Evolutionary conservation across 2,888 invertebrate species (phyloP), one percentile per base, ranked within the genome.

Genomic region (Platypus cylindrus): DNA sequence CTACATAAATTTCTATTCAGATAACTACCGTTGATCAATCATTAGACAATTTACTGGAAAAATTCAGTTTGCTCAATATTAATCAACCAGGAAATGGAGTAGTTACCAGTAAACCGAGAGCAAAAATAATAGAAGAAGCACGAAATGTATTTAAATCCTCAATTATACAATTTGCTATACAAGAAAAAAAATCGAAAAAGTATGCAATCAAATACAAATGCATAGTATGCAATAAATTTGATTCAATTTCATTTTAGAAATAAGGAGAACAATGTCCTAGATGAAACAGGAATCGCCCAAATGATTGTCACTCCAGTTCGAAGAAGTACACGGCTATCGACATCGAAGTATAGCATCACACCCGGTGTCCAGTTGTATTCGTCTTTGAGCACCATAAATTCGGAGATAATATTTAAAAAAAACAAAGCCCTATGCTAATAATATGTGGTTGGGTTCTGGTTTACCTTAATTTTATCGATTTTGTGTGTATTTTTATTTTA

Each of bases 141-240:
- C 65, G 68, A 44, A 71, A 70, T 41, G 65, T 70, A 0, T 71
- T 73, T 48, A 72, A 71, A 44, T 71, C 71, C 17, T 67, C 68
- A 1, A 65, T 72, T 3, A 72, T 73, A 13, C 54, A 69, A 22
- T 72, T 72, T 48, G 72, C 72, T 0, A 66, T 73, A 5, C 66
- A 69, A 38, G 53, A 58, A 41, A 51, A 50, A 29, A 48, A 46
- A 35, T 30, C 45, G 17, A 54, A 48, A 44, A 51, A n/a, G n/a
- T n/a, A n/a, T n/a, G n/a, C n/a, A n/a, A n/a, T n/a, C n/a, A n/a
- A n/a, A n/a, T n/a, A n/a, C n/a, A n/a, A n/a, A n/a, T n/a, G n/a
- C n/a, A n/a, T n/a, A n/a, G n/a, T n/a, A n/a, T n/a, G n/a, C n/a
- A n/a, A n/a, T n/a, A n/a, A n/a, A n/a, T n/a, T n/a, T n/a, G n/a